Evolutionary conservation across 1,140 invertebrate genomes (phyloP).

Genomic region (Drosophila persimilis): DNA sequence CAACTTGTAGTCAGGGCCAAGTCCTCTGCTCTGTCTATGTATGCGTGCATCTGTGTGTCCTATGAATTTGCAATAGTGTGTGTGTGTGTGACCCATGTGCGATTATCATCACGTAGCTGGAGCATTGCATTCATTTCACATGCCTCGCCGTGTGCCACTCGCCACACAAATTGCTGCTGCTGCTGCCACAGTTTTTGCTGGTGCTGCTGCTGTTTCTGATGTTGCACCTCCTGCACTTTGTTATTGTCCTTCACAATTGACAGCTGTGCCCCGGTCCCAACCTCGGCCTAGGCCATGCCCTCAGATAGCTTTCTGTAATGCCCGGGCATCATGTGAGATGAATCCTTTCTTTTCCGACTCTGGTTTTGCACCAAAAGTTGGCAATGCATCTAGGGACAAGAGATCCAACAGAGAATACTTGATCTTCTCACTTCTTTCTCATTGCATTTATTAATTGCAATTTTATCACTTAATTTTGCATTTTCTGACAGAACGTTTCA

Average conservation of each 20-base stretch:
- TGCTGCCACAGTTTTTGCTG: background rate
- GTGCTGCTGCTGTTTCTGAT: background rate
- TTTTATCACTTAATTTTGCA: no score
- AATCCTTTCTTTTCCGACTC: background rate
- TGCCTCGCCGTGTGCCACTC: slow-evolving; percentile 46
- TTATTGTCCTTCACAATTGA: slow-evolving; percentile 34
- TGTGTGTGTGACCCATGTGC: slow-evolving; percentile 41
- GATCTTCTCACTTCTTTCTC: no score
- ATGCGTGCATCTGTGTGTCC: background rate
- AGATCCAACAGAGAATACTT: no score
- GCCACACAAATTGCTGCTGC: slow-evolving; percentile 35
- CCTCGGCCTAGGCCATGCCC: background rate
- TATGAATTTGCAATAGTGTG: background rate
- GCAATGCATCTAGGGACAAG: no score
- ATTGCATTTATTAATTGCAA: no score
- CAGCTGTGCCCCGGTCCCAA: slow-evolving; percentile 17
- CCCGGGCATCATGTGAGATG: background rate
- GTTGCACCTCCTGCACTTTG: slow-evolving; percentile 4
- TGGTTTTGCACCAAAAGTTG: background rate
- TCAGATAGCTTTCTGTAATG: slow-evolving; percentile 17
- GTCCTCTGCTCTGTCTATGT: background rate
- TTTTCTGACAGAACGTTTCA: no score
- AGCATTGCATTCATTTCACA: slow-evolving; percentile 55
- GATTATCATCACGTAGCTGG: slow-evolving; percentile 63
- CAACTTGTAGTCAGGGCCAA: slow-evolving; percentile 45